These are phyloP conservation scores for Mystacides longicornis DNA, from an alignment of 2,888 invertebrate genomes.

Conservation along the genomic window DNA sequence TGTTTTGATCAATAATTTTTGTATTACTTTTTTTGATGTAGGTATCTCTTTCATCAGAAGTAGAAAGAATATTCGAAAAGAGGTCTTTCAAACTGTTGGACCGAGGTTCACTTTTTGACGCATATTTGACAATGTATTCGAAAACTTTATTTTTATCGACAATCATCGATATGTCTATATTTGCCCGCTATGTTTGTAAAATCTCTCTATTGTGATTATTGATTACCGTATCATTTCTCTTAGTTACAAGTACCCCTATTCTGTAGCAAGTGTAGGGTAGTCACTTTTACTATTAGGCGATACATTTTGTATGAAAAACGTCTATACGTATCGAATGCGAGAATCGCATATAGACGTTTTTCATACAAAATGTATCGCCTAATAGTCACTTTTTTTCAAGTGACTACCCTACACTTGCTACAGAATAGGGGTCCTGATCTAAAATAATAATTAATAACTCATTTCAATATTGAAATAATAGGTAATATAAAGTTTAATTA, in stretches of 20 bases:
- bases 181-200: neutral
- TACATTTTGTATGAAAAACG: too few relatives aligned
- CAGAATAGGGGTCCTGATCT: too few relatives aligned
- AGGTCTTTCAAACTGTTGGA: neutral
- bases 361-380: too few relatives aligned
- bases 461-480: too few relatives aligned
- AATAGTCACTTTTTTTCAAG: too few relatives aligned
- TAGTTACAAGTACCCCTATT: neutral
- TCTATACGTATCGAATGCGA: too few relatives aligned
- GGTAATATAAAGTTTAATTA: too few relatives aligned
- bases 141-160: neutral
- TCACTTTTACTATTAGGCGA: too few relatives aligned
- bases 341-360: too few relatives aligned
- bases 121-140: neutral
- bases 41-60: neutral
- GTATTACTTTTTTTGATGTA: neutral
- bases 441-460: too few relatives aligned
- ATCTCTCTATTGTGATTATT: neutral
- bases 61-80: neutral
- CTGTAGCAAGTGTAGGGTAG: too few relatives aligned
- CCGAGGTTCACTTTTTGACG: neutral
- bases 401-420: too few relatives aligned
- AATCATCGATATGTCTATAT: neutral
- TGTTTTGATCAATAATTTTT: neutral
- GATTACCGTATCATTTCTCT: neutral